These are phyloP conservation scores for Otocyon megalotis DNA, from an alignment of 2,113 vertebrate genomes.

Conservation along the genomic window DNA sequence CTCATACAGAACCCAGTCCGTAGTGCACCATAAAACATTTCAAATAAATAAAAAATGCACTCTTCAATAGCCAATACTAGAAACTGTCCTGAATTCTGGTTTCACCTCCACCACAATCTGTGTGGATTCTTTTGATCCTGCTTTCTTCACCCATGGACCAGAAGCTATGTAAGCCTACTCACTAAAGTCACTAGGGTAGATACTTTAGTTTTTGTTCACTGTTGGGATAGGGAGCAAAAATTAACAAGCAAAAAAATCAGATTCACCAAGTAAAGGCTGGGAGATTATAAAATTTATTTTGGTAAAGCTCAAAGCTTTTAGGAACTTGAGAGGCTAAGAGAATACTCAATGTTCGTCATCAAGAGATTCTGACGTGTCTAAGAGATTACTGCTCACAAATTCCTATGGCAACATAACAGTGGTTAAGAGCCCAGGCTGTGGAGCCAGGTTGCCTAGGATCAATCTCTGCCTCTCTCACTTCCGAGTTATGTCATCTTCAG, in stretches of 20 bases:
- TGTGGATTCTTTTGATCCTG: background rate
- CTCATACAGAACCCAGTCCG: background rate
- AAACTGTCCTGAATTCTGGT: background rate
- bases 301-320: background rate
- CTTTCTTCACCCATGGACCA: background rate
- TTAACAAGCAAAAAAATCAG: background rate
- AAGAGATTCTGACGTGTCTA: background rate
- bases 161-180: background rate
- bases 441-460: no score
- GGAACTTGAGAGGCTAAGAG: background rate
- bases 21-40: background rate
- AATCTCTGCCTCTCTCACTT: background rate
- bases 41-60: background rate
- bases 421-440: background rate
- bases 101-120: background rate
- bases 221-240: background rate
- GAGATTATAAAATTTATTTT: background rate
- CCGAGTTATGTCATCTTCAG: background rate
- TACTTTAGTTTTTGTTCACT: background rate
- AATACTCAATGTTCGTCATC: background rate
- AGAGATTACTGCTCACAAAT: background rate
- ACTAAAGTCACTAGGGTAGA: background rate
- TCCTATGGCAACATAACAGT: background rate
- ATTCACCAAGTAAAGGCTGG: background rate
- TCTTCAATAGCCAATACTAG: background rate